Evolutionary conservation across 2,888 invertebrate genomes (phyloP).

Genomic region (Erebia palarica): DNA sequence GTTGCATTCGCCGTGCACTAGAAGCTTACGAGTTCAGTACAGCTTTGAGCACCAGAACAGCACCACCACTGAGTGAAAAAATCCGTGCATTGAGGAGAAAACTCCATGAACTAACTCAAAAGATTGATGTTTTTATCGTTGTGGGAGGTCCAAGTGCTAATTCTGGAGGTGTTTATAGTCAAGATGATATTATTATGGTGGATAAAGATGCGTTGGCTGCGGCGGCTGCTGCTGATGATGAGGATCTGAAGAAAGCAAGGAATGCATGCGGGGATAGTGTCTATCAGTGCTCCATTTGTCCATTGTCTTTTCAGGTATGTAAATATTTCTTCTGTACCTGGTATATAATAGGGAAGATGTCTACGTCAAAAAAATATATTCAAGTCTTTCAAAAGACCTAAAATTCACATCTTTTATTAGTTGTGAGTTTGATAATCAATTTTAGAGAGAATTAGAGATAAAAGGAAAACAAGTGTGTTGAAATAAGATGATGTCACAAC

Average conservation of each 20-base stretch:
- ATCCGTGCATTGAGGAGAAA: conserved; percentile 66
- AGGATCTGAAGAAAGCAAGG: conserved; percentile 57
- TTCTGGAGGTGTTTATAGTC: conserved; percentile 62
- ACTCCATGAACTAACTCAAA: conserved; percentile 70
- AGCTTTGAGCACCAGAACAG: conserved; percentile 51
- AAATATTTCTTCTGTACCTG: not conserved
- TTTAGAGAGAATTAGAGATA: too few relatives aligned
- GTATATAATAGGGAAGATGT: too few relatives aligned
- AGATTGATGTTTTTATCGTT: conserved; percentile 76
- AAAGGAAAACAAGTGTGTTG: too few relatives aligned
- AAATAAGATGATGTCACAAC: too few relatives aligned
- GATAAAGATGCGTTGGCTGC: conserved; percentile 66
- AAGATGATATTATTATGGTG: conserved; percentile 76
- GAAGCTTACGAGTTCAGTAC: conserved; percentile 68
- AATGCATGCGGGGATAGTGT: conserved; percentile 66
- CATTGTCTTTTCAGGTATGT: conserved; percentile 62
- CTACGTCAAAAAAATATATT: too few relatives aligned
- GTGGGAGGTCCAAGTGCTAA: conserved; percentile 63
- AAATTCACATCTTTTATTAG: too few relatives aligned
- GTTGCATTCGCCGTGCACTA: conserved; percentile 61
- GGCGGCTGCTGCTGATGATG: conserved; percentile 62
- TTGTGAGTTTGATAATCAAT: too few relatives aligned
- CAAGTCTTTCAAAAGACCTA: too few relatives aligned
- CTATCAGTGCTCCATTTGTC: conserved; percentile 74
- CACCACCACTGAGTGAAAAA: conserved; percentile 70